Conservation (phyloP, 2,113 vertebrate genomes). For the Sphaerodactylus townsendi region DNA sequence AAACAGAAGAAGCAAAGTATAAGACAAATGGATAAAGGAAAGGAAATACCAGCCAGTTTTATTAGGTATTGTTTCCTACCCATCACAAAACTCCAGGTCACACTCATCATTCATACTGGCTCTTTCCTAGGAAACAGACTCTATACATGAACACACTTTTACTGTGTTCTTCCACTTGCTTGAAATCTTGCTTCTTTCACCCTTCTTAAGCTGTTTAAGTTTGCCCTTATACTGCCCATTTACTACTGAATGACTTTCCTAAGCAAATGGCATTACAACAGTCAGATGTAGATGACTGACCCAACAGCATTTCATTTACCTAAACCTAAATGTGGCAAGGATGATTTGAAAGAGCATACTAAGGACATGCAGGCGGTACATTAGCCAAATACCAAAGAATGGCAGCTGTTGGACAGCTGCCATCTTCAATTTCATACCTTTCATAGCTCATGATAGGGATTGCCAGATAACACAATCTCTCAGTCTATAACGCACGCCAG, state of each 20-base stretch:
- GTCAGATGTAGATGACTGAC: neutral
- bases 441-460: neutral
- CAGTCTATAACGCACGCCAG: neutral
- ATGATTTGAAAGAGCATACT: neutral
- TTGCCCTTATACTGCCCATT: neutral
- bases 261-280: neutral
- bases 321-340: neutral
- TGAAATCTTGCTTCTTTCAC: neutral
- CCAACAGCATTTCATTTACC: neutral
- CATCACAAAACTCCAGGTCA: neutral
- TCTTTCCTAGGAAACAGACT: neutral
- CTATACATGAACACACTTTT: neutral
- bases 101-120: too few relatives aligned
- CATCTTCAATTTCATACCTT: neutral
- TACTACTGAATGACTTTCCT: neutral
- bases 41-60: neutral
- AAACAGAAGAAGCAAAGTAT: slow-evolving; percentile 26
- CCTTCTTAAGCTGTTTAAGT: neutral
- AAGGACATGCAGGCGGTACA: neutral
- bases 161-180: neutral
- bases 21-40: slow-evolving; percentile 27
- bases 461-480: neutral
- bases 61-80: neutral
- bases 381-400: neutral
- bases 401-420: slow-evolving; percentile 24